Conservation (phyloP, 2,888 invertebrate genomes). For the Tholera decimalis region DNA sequence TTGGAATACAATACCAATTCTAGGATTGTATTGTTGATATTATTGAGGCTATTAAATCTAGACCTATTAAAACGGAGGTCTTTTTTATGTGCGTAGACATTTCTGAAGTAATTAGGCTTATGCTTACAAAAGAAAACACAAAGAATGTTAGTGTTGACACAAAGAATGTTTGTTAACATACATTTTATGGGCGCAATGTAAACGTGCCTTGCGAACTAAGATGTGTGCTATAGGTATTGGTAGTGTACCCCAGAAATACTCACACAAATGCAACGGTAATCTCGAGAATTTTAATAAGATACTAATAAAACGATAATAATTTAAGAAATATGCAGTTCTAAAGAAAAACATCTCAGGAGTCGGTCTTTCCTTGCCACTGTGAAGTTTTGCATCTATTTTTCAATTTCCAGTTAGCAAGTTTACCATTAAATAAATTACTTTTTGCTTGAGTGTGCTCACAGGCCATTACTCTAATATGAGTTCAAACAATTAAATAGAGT, state of each 20-base stretch:
- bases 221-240: constrained; percentile 1
- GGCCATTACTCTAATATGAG: constrained; percentile 44
- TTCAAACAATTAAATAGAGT: constrained; percentile 55
- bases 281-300: constrained; percentile 35
- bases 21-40: not conserved
- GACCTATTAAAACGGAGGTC: not conserved
- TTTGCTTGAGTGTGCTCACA: constrained; percentile 23
- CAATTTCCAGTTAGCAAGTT: constrained; percentile 1
- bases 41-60: not conserved
- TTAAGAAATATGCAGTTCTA: constrained; percentile 13
- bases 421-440: constrained; percentile 30
- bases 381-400: not conserved
- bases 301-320: too few relatives aligned
- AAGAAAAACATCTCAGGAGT: constrained; percentile 14
- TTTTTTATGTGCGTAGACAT: not conserved
- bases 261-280: constrained; percentile 20
- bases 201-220: constrained; percentile 49
- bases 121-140: not conserved
- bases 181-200: constrained; percentile 36
- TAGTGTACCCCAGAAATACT: constrained; percentile 1
- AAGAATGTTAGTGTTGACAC: not conserved
- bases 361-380: not conserved
- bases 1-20: constrained; percentile 14
- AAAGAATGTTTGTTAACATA: not conserved
- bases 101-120: not conserved